Evolutionary conservation across 2,113 vertebrate species (phyloP), one percentile per base, ranked within the genome.

Genomic region (Urocolius indicus): DNA sequence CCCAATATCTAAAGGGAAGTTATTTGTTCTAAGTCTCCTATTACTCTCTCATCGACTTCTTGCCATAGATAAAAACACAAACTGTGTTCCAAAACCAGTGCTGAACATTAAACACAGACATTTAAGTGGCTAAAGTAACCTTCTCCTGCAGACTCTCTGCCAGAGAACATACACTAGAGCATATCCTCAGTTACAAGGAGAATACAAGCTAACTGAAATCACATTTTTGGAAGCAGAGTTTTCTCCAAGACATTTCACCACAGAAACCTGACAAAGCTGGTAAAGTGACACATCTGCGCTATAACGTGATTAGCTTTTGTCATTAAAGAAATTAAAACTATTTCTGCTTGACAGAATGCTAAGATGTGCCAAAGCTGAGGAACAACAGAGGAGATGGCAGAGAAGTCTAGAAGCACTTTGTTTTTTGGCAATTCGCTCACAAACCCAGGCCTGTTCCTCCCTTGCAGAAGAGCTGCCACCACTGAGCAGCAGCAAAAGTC

Each of bases 321-420:
- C 85, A 74, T 90, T 93, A 85, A 95, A 95, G 55, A 87, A 95
- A 93, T 83, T 66, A 90, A 90, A 95, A 45, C 23, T 69, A 84
- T 49, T 85, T 72, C 75, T 91, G 75, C 85, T 75, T 62, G 68
- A 74, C 83, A 83, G 75, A 77, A 93, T 0, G 1, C 36, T 4
- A 43, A 67, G 72, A 88, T 36, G 59, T 67, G 71, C 92, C 87
- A 94, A 94, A 38, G 63, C 59, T 66, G 59, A 43, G 49, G 63
- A 93, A 79, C 62, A 93, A 43, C 67, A 45, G 43, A 34, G 29
- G 43, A 85, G 51, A 90, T 13, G 51, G 78, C 58, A 91, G 52
- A 55, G 67, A 94, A 55, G 72, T 80, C 84, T 88, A 69, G 69
- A 95, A 78, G 67, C 87, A 87, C 67, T 94, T 43, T 16, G 24